Percentiles rank a stretch among this genome's conserved stretches.
Conservation (phyloP, 2,113 vertebrate genomes). For the Plectropomus leopardus region DNA sequence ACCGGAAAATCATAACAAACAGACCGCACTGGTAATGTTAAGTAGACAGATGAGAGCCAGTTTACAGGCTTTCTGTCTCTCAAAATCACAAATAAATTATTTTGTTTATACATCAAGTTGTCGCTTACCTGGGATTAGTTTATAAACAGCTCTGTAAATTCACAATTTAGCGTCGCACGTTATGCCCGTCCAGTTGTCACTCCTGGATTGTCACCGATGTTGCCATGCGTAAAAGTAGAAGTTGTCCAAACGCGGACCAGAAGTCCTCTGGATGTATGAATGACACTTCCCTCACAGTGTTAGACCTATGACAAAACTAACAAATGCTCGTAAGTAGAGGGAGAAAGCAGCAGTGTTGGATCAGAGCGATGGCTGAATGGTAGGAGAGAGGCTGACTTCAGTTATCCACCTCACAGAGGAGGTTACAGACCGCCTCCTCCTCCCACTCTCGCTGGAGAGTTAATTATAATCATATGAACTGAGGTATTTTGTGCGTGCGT, state of each 20-base stretch:
- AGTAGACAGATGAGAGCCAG: background rate
- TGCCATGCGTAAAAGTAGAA: slow-evolving; percentile 25
- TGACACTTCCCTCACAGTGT: too few species aligned
- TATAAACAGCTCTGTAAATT: background rate
- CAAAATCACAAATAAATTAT: background rate
- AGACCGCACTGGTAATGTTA: background rate
- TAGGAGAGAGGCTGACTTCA: background rate
- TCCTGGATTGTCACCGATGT: slow-evolving; percentile 4
- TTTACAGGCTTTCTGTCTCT: too few species aligned
- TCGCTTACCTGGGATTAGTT: slow-evolving; percentile 4
- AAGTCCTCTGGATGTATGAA: background rate
- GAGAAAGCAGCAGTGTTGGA: background rate
- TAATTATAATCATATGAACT: slow-evolving; percentile 41
- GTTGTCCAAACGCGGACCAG: background rate
- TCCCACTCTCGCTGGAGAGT: slow-evolving; percentile 16
- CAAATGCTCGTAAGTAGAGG: background rate
- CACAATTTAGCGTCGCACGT: background rate
- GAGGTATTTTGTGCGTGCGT: background rate
- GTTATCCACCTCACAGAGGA: background rate
- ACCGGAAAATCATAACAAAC: too few species aligned
- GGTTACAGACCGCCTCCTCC: slow-evolving; percentile 3
- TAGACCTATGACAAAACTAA: background rate
- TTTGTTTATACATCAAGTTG: background rate
- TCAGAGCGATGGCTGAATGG: background rate
- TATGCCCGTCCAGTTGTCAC: slow-evolving; percentile 1